Percentiles rank a stretch among this genome's conserved stretches.
phyloP scores from a whole-genome alignment of 2,797 vertebrate genomes.

The Dendrocincla fuliginosa region DNA sequence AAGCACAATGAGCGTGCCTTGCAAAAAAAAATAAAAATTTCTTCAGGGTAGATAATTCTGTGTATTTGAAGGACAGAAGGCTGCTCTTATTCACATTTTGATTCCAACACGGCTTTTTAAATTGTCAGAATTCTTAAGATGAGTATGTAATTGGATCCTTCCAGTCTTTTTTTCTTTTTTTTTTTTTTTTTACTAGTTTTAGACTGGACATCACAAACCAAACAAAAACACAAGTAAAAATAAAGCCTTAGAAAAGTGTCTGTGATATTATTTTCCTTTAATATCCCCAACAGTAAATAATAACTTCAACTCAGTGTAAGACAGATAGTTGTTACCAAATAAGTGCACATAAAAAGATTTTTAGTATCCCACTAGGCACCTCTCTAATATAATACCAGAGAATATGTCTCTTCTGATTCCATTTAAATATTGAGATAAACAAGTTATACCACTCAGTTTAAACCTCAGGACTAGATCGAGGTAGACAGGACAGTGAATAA shows the following conservation, averaged over 20 bases:
- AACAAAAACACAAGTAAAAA: neutral
- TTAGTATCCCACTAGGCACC: neutral
- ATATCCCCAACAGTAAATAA: neutral
- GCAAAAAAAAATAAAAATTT: too few species aligned
- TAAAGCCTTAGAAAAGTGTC: neutral
- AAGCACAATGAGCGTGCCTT: neutral
- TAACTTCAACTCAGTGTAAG: neutral
- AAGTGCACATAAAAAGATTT: neutral
- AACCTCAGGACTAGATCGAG: neutral
- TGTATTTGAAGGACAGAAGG: neutral
- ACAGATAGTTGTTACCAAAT: neutral
- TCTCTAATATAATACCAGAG: neutral
- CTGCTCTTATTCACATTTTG: neutral
- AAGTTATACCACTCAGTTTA: neutral
- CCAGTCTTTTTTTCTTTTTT: neutral
- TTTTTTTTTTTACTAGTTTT: neutral
- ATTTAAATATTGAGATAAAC: slow-evolving; percentile 27
- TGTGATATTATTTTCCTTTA: neutral
- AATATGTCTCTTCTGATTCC: neutral
- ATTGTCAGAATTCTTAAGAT: neutral
- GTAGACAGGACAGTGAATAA: neutral
- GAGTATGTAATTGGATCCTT: neutral
- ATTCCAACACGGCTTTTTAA: neutral
- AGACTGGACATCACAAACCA: neutral
- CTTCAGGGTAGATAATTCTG: neutral